Percentiles rank a stretch among this genome's conserved stretches.
phyloP scores from a whole-genome alignment of 1,140 invertebrate species.

The Yoshiicerus persimilis region DNA sequence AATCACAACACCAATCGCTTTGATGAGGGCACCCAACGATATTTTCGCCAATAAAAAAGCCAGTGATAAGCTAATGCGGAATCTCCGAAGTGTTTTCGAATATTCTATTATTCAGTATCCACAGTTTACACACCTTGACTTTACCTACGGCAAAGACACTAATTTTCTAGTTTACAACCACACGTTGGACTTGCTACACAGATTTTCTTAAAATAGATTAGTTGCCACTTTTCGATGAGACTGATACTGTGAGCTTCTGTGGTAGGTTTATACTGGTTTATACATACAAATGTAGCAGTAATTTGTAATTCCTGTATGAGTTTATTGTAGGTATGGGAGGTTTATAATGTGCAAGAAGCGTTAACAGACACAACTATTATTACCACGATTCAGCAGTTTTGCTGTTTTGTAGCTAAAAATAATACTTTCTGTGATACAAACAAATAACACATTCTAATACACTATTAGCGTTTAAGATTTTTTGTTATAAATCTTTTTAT shows the following conservation, averaged over 20 bases:
- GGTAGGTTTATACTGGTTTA: too few relatives aligned
- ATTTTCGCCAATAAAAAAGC: conserved; percentile 52
- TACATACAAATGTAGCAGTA: too few relatives aligned
- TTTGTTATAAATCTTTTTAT: too few relatives aligned
- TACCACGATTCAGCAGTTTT: too few relatives aligned
- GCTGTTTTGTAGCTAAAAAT: too few relatives aligned
- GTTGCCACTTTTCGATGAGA: not conserved
- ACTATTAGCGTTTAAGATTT: too few relatives aligned
- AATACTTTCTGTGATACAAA: too few relatives aligned
- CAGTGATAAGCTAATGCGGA: conserved; percentile 53
- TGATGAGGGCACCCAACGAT: conserved; percentile 67
- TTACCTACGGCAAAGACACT: conserved; percentile 67
- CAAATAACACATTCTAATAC: too few relatives aligned
- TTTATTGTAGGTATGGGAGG: too few relatives aligned
- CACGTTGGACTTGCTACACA: not conserved
- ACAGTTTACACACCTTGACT: conserved; percentile 71
- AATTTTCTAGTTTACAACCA: conserved; percentile 62
- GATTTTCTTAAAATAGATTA: not conserved
- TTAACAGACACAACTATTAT: too few relatives aligned
- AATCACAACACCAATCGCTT: conserved; percentile 62
- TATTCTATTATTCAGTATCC: conserved; percentile 60
- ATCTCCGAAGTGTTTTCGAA: conserved; percentile 58
- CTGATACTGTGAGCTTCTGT: not conserved
- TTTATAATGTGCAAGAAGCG: too few relatives aligned
- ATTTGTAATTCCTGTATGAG: too few relatives aligned